Base-by-base conservation (phyloP, 1,140 invertebrate species). In the Plectus sambesii region DNA sequence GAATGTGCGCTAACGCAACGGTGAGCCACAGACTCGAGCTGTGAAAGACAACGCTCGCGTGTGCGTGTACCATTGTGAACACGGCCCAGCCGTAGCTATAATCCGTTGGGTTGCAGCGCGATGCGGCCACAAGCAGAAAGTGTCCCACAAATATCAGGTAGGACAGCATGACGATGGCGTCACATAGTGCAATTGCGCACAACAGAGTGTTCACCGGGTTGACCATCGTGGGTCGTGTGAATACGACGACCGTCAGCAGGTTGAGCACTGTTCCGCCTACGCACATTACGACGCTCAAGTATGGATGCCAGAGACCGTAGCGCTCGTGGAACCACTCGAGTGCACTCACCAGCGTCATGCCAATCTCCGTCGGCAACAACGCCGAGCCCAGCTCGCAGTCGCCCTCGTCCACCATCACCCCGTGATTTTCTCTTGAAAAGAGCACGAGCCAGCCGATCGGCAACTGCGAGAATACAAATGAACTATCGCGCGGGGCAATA, bases 161-260 rank as follows among this genome's bases (percentile, higher is more conserved):
- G 15, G 53, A 59, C 5, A 49, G 41, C 66, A 69, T 69, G 3
- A 68, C 65, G 9, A 68, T 9, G 41, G 68, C 66, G 37, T 66
- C 63, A 37, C 63, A 66, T 8, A 68, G 47, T 19, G 63, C 63
- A 5, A 66, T 59, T 1, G 63, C 63, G 48, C 62, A 65, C 6
- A 66, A 47, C 24, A 66, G 44, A n/a, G 61, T 55, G 42, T 66
- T 66, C 8, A 66, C 61, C 0, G 63, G 66, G 2, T 59, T 63
- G 30, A 59, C 42, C 63, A 66, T 66, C 6, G 56, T 49, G n/a
- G 64, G 59, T 33, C 84, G 74, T 1, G 87, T 89, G 22, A 93
- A 69, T 1, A 93, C 85, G 2, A 83, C 79, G 29, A 93, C 83
- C 65, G 89, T 93, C 26, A 90, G 71, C 9, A 84, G 72, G 65